Evolutionary conservation across 2,888 invertebrate species (phyloP).

Genomic region (Dynastes hyllus): DNA sequence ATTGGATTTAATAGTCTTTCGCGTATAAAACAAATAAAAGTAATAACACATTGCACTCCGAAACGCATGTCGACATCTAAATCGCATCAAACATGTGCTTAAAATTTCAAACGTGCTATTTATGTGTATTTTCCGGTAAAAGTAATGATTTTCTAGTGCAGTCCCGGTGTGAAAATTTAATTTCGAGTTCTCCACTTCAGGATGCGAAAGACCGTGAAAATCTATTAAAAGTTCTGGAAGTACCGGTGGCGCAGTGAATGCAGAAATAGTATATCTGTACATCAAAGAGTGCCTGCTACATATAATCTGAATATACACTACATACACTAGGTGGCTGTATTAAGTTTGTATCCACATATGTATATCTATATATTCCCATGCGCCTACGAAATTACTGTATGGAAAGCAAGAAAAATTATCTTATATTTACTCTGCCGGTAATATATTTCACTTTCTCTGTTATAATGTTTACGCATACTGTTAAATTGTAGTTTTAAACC

Average conservation of each 20-base stretch:
- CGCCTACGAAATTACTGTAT: neutral
- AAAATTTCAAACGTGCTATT: conserved; percentile 18
- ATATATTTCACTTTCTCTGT: neutral
- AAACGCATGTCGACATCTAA: neutral
- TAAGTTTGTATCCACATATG: conserved; percentile 1
- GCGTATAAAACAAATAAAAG: neutral
- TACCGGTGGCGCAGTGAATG: conserved; percentile 19
- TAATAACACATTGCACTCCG: neutral
- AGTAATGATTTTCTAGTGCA: conserved; percentile 33
- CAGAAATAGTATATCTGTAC: conserved; percentile 24
- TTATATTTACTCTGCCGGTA: neutral
- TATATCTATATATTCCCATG: neutral
- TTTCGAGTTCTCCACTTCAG: conserved; percentile 40
- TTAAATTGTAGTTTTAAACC: too few relatives aligned
- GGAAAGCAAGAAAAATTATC: neutral
- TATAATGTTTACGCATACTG: too few relatives aligned
- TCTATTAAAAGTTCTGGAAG: conserved; percentile 36
- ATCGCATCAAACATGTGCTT: conserved; percentile 1
- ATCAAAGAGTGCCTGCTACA: conserved; percentile 23
- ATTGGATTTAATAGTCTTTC: neutral
- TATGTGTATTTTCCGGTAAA: conserved; percentile 28
- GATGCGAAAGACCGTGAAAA: conserved; percentile 39
- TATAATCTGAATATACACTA: conserved; percentile 17
- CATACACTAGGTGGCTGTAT: conserved; percentile 7
- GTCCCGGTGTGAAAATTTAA: conserved; percentile 39